Percentiles rank a stretch among this genome's conserved stretches.
These are phyloP conservation scores for Pharmacophagus antenor DNA, from an alignment of 2,888 invertebrate genomes.

Conservation along the genomic window DNA sequence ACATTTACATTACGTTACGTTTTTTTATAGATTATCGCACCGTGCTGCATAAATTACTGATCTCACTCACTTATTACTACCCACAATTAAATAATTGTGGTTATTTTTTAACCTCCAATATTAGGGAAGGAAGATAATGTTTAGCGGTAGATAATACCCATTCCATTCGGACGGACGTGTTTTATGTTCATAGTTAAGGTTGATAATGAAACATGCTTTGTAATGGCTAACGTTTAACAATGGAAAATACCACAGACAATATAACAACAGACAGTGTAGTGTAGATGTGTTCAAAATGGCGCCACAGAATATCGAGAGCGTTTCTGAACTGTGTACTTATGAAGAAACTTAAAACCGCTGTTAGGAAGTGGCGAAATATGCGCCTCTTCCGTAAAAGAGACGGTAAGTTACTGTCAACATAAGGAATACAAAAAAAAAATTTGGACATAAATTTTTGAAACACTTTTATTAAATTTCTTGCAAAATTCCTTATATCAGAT, in stretches of 20 bases:
- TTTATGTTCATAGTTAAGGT: background rate
- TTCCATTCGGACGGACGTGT: background rate
- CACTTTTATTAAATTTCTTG: too few species aligned
- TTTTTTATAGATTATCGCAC: too few species aligned
- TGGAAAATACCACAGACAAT: constrained; percentile 28
- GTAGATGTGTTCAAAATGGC: constrained; percentile 70
- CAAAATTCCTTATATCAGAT: too few species aligned
- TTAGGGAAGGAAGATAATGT: too few species aligned
- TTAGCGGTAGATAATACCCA: too few species aligned
- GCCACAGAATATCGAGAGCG: constrained; percentile 50
- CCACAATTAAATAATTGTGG: too few species aligned
- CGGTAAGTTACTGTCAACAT: constrained; percentile 47
- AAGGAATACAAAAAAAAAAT: background rate
- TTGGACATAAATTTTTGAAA: background rate
- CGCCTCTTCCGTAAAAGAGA: constrained; percentile 72
- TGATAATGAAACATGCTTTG: background rate
- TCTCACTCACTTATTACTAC: too few species aligned
- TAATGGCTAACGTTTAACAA: constrained; percentile 1
- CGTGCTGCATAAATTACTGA: too few species aligned
- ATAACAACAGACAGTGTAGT: constrained; percentile 30
- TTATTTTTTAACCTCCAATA: too few species aligned
- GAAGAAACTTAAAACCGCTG: constrained; percentile 73
- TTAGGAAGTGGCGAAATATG: constrained; percentile 76
- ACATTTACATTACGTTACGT: too few species aligned
- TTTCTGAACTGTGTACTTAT: constrained; percentile 63